Evolutionary conservation across 2,113 vertebrate genomes (phyloP), one percentile per base, ranked within the genome.

Genomic region (Lutjanus erythropterus): DNA sequence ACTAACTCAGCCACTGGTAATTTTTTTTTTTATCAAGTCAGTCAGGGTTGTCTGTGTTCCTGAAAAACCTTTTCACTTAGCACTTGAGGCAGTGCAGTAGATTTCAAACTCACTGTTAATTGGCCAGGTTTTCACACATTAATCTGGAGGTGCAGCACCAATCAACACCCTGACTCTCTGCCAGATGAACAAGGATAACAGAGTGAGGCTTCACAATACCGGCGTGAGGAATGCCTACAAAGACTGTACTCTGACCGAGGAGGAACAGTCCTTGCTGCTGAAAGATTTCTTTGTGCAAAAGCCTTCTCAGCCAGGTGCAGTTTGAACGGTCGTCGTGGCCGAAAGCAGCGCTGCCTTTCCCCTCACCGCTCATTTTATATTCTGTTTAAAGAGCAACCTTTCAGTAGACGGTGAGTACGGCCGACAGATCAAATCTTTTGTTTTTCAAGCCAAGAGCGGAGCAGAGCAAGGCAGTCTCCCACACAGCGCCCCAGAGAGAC

Each of bases 121-220:
- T 71, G 52, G 37, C 25, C 27, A 37, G 73, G 56, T 75, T 72
- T 85, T 89, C 71, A 70, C 78, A 75, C 68, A 7, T 42, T 25
- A 14, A 70, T 67, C 44, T 52, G 35, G 47, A 83, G 53, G 68
- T 70, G 56, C 25, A 0, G 27, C 67, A 71, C 56, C 79, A 88
- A 91, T 91, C 74, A 90, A 89, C 88, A 86, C 91, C 31, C 12
- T 61, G 9, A 8, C 7, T 69, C 44, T 73, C 42, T 33, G 53
- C 37, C 15, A 31, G 18, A 29, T 47, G 66, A 80, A 37, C 73
- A 58, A 44, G 47, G 16, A 15, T 31, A 66, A 65, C 47, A 50
- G 27, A 73, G 78, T 15, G 23, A 31, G 58, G n/a, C n/a, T 29
- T 0, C 29, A 35, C 37, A 4, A 9, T 27, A 27, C 4, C 0